Base-by-base conservation (phyloP, 2,888 invertebrate species). In the Ochlodes sylvanus region DNA sequence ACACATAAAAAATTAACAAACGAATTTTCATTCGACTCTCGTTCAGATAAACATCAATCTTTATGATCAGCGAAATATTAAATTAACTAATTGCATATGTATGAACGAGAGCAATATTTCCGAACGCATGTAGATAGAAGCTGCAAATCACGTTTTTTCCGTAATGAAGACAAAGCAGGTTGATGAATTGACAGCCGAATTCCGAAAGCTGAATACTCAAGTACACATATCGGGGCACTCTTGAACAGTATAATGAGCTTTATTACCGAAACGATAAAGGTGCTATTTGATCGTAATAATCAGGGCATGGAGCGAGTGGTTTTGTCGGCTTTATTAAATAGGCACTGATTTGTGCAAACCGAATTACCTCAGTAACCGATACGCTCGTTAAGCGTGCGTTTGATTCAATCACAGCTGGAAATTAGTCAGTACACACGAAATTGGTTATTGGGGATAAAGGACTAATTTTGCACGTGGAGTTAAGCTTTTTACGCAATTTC, bases 261-360 rank as follows among this genome's bases (percentile, higher is more conserved):
- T 60, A 60, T 68, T 3, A 0, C 0, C 0, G 0, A 38, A 0
- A 3, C 0, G 0, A 7, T 70, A 75, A 69, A 67, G 72, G 63
- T 70, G 47, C 38, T 52, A 64, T 17, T 75, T 6, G 60, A 2
- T 52, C 62, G 71, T 0, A 3, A 3, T 15, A 17, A 19, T 60
- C 14, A 38, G 47, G 14, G 42, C 32, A 55, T 61, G 47, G 69
- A 69, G 72, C 61, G 66, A 60, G 52, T 74, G 69, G 72, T 71
- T 76, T 70, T 71, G 73, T 67, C 63, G 69, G 69, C 75, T 78
- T 81, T 78, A 78, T 79, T 81, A 79, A 83, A 81, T 82, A 78
- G 78, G 74, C 76, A 75, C 77, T 83, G 83, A 86, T 87, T 87
- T 79, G 78, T 75, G 77, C 79, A 82, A 85, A 85, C 77, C 70